Evolutionary conservation across 2,113 vertebrate species (phyloP), one percentile per base, ranked within the genome.

Genomic region (Petrocephalus zakoni): DNA sequence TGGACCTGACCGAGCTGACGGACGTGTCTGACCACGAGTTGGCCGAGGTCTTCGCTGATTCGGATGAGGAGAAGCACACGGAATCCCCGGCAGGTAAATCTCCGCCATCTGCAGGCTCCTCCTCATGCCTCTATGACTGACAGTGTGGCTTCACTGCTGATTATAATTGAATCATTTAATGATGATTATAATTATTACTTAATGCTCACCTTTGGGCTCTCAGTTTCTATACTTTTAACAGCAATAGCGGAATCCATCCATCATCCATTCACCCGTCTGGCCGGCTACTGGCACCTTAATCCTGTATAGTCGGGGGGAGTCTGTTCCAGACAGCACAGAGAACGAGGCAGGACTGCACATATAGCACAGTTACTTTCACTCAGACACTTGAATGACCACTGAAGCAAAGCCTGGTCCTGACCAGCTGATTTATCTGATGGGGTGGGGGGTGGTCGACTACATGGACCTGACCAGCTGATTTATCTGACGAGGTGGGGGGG

Each of bases 1-100:
- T 99, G 94, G 98, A 99, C 94, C 95, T 99, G 93, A 98, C 98
- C 0, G 98, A 99, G 94, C 93, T 99, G 91, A 98, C 98, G 0
- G 98, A 99, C 93, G 98, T 99, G 97, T 99, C 98, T 0, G 98
- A 99, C 94, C 98, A 99, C 92, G 98, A 99, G 92, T 95, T 98
- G 90, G 97, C 97, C 0, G 98, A 99, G 88, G 98, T 99, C 72
- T 99, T 99, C n/a, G 97, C 94, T 0, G 98, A 99, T 91, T 99
- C 98, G 0, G 98, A 99, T 11, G 98, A 99, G 0, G 98, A 99
- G 91, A 98, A 96, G 86, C 93, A 96, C 47, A 95, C 94, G 2
- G 97, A 98, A 13, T 92, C 95, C 0, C 94, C 96, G 6, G 92
- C 96, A 92, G 97, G 98, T 99, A 92, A 95, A 21, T 29, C 7